A percentile compares a stretch with the other conserved stretches of the same genome.
phyloP scores from a whole-genome alignment of 2,888 invertebrate species.

The Drosophila cracens region DNA sequence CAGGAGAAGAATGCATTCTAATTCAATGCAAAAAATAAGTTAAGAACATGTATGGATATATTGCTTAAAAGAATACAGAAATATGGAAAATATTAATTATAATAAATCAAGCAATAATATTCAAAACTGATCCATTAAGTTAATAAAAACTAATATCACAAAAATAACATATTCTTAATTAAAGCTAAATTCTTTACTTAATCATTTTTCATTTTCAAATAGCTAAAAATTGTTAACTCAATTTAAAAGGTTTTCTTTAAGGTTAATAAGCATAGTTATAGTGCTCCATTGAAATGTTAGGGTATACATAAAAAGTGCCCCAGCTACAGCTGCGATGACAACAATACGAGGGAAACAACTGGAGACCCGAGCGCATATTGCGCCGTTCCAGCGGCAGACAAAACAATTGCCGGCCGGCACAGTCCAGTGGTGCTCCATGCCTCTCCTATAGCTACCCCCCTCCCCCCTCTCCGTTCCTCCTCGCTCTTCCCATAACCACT shows the following conservation, averaged over 20 bases:
- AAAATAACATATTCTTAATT: background rate
- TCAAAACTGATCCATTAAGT: no score
- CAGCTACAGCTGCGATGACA: slow-evolving; percentile 51
- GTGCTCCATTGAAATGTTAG: background rate
- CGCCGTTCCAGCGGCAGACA: slow-evolving; percentile 43
- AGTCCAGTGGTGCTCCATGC: slow-evolving; percentile 21
- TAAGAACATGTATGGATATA: background rate
- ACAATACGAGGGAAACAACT: slow-evolving; percentile 46
- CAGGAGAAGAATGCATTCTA: background rate
- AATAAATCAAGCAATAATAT: no score
- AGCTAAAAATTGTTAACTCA: background rate
- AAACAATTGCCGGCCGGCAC: slow-evolving; percentile 78
- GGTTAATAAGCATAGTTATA: background rate
- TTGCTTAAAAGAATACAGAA: background rate
- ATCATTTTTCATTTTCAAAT: background rate
- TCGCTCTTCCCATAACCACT: background rate
- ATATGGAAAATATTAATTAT: no score
- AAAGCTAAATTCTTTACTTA: background rate
- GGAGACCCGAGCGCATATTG: slow-evolving; percentile 61
- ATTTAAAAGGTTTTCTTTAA: background rate
- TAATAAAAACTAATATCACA: background rate
- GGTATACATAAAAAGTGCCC: slow-evolving; percentile 27
- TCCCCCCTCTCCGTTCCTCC: no score
- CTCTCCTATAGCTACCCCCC: background rate
- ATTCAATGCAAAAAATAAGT: background rate